A percentile compares a stretch with the other conserved stretches of the same genome.
Conservation (phyloP, 2,888 invertebrate species). For the Ashinkailepas kermadecensis region DNA sequence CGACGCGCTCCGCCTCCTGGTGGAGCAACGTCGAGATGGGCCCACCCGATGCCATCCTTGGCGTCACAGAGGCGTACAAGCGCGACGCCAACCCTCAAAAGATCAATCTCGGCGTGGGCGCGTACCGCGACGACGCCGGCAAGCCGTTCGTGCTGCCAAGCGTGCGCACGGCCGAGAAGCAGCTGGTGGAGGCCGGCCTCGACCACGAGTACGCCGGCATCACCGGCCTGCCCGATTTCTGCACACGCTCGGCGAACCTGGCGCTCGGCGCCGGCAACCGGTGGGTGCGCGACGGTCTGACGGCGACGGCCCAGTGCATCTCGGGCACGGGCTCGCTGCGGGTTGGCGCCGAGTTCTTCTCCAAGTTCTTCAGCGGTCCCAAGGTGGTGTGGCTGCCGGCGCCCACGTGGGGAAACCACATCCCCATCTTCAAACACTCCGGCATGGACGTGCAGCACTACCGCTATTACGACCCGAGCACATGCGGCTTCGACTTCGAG, state of each 20-base stretch:
- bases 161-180: conserved; percentile 71
- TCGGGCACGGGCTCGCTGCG: conserved; percentile 97
- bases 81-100: conserved; percentile 83
- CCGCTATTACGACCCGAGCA: conserved; percentile 86
- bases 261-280: conserved; percentile 75
- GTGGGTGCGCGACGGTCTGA: conserved; percentile 60
- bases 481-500: conserved; percentile 84
- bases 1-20: conserved; percentile 57
- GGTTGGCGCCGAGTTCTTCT: conserved; percentile 80
- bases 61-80: conserved; percentile 46
- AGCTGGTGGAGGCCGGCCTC: conserved; percentile 55
- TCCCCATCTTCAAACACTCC: conserved; percentile 82
- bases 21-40: conserved; percentile 89
- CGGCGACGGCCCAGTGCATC: conserved; percentile 67
- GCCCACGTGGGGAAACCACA: conserved; percentile 98
- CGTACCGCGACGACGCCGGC: conserved; percentile 94
- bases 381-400: conserved; percentile 78
- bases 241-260: conserved; percentile 70
- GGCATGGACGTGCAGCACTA: conserved; percentile 80
- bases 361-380: conserved; percentile 65
- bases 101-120: conserved; percentile 92
- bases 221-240: conserved; percentile 74
- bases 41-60: conserved; percentile 95
- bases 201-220: conserved; percentile 97
- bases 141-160: conserved; percentile 91